These are phyloP conservation scores for Cydia strobilella DNA, from an alignment of 1,140 invertebrate species.

Conservation along the genomic window DNA sequence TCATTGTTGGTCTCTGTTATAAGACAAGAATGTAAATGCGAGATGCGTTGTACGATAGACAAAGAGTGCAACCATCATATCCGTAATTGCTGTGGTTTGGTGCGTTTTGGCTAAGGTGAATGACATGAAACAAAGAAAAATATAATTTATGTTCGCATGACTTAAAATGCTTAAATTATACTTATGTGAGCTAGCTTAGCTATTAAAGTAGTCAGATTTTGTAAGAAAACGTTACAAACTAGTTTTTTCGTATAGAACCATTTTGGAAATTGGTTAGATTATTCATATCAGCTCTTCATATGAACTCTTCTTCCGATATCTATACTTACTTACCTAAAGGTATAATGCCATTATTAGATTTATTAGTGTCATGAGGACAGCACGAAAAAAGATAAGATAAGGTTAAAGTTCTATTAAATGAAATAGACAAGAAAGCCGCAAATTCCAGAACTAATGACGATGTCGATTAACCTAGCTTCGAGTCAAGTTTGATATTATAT, in stretches of 20 bases:
- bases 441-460: not conserved
- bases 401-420: not conserved
- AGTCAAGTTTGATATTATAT: not conserved
- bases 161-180: not conserved
- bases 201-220: not conserved
- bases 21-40: too few species aligned
- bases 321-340: too few species aligned
- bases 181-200: not conserved
- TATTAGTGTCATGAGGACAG: not conserved
- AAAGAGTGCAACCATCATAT: too few species aligned
- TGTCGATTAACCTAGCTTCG: slow-evolving; percentile 3
- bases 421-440: not conserved
- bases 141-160: not conserved
- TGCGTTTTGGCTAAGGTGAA: not conserved
- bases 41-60: too few species aligned
- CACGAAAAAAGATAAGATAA: not conserved
- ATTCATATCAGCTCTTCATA: too few species aligned
- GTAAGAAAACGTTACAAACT: not conserved
- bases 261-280: too few species aligned
- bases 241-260: too few species aligned
- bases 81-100: not conserved
- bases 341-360: too few species aligned
- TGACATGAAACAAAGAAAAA: not conserved
- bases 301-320: too few species aligned
- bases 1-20: too few species aligned